Base-by-base conservation (phyloP, 1,140 invertebrate genomes). In the Eumeta japonica region DNA sequence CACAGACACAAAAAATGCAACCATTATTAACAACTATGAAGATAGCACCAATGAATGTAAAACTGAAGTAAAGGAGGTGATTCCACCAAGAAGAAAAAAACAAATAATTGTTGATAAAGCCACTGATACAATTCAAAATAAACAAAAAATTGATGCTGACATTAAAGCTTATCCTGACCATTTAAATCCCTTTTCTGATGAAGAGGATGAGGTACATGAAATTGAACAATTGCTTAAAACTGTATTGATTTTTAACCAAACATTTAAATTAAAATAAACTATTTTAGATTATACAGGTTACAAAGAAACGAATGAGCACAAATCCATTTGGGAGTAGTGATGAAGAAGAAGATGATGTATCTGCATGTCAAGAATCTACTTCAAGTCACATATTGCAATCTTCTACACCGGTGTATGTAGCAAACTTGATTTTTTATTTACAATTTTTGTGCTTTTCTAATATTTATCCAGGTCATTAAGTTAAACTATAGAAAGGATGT, bases 151-250 rank as follows among this genome's bases (percentile, higher is more conserved):
- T 16, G 20, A 5, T 24, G 20, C 5, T 16, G 44, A 46, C 37
- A 37, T 37, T 36, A 50, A 55, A 28, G 50, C 58, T 39, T 92
- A 92, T 75, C 89, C 89, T 0, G 79, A 83, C 30, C 80, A 86
- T 45, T 70, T 92, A 33, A 92, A 92, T 79, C 90, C 90, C 2
- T 91, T 90, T 65, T 82, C 80, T 27, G 83, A 84, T 35, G 83
- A 84, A 16, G 77, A 81, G 5, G 79, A 81, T n/a, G 73, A 74
- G 27, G 65, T 60, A 48, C 7, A 30, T 30, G 12, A 9, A 53
- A 51, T 49, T 35, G 34, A 28, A 20, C 31, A 28, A 20, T 29
- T 32, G 16, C 9, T 18, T 35, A 18, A 38, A 18, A 20, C 3
- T 32, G n/a, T n/a, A n/a, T n/a, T n/a, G n/a, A n/a, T n/a, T n/a